phyloP scores from a whole-genome alignment of 2,113 vertebrate species.

The Turnix velox region DNA sequence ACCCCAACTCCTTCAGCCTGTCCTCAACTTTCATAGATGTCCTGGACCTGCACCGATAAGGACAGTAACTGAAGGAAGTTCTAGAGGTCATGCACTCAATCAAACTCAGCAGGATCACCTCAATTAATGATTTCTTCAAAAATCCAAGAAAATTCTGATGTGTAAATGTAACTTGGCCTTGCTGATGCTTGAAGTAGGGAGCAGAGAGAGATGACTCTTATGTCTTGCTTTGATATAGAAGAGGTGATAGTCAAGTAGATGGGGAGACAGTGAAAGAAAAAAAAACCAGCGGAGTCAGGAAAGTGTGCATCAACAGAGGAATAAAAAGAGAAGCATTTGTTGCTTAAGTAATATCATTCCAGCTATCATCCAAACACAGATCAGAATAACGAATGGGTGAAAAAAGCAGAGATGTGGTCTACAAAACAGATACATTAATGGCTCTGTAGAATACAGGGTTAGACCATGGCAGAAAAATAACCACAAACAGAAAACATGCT shows the following conservation, averaged over 20 bases:
- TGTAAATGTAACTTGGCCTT: neutral
- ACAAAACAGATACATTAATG: neutral
- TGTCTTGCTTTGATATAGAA: neutral
- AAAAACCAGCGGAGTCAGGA: neutral
- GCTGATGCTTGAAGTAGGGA: neutral
- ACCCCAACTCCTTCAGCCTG: too few relatives aligned
- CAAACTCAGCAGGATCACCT: neutral
- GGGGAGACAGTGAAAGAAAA: neutral
- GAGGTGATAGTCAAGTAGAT: neutral
- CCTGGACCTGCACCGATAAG: neutral
- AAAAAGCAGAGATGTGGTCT: neutral
- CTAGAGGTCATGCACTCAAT: neutral
- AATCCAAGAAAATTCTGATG: neutral
- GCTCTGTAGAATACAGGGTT: neutral
- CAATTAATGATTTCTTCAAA: neutral
- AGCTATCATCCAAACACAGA: neutral
- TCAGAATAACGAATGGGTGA: neutral
- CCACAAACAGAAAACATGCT: neutral
- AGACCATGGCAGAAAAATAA: neutral
- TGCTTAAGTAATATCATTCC: neutral
- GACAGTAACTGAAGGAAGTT: neutral
- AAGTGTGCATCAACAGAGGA: neutral
- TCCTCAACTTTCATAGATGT: neutral
- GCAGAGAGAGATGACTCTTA: neutral
- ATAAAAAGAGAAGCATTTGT: neutral